Evolutionary conservation across 2,797 vertebrate genomes (phyloP), one percentile per base, ranked within the genome.

Genomic region (Microtus californicus): DNA sequence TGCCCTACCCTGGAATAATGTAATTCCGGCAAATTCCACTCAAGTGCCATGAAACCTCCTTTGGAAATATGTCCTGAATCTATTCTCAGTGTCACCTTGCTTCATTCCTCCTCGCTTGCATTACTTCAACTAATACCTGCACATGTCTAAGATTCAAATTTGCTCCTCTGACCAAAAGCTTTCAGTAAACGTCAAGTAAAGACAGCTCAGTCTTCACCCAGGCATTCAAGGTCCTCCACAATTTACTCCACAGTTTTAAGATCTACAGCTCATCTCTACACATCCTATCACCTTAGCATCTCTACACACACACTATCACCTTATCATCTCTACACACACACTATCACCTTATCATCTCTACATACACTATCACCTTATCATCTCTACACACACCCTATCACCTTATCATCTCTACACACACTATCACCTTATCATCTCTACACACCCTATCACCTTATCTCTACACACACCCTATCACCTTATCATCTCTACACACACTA

Each of bases 111-210:
- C 56, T 93, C 23, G 80, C 17, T 25, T 91, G 59, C 29, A 87
- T 89, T 91, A 78, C 45, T 93, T 76, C 73, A 45, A 12, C 5
- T 40, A 76, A 91, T 51, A 74, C 14, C 77, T 91, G 79, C 1
- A 90, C 45, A 78, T 51, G 21, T 45, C 45, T 65, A 80, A 93
- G 71, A 48, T 21, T 86, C 45, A 67, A 81, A 91, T 77, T 67
- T 74, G 71, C 51, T 4, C 48, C 54, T 61, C 69, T 79, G 40
- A 45, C 21, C 37, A 93, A 94, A 85, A 94, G 59, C 65, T 56
- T 92, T 95, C 51, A 93, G 21, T 34, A 56, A 65, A 3, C 29
- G 40, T 45, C 51, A 95, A 91, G 77, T 31, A 82, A 81, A 91
- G 67, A 67, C 89, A 14, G 10, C 80, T 91, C 34, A 21, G n/a